Percentiles rank a stretch among this genome's conserved stretches.
These are phyloP conservation scores for Nezara viridula DNA, from an alignment of 2,888 invertebrate genomes.

Conservation along the genomic window DNA sequence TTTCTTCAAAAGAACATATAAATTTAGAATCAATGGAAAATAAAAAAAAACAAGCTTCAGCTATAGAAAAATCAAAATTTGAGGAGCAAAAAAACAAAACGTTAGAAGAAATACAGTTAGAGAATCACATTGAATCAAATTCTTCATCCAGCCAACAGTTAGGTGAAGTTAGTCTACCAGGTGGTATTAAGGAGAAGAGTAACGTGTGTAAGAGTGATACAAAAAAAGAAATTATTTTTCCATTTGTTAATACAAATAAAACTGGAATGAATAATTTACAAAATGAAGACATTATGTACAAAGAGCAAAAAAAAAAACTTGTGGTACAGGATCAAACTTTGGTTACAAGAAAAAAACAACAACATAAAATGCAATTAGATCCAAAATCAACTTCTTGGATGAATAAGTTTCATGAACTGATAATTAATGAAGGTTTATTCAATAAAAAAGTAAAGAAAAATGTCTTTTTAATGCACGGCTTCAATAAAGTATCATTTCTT, in stretches of 20 bases:
- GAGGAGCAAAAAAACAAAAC: not conserved
- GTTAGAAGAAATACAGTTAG: not conserved
- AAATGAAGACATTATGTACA: not conserved
- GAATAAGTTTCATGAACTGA: not conserved
- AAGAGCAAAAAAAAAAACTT: not conserved
- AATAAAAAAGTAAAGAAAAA: not conserved
- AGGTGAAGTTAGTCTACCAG: not conserved
- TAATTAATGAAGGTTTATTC: not conserved
- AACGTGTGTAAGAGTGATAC: not conserved
- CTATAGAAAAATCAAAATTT: not conserved
- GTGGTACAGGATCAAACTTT: not conserved
- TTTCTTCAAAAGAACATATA: not conserved
- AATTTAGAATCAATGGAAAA: not conserved
- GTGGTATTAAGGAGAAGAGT: not conserved
- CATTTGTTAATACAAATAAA: not conserved
- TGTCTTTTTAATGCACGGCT: slow-evolving; percentile 16
- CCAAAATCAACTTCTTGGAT: not conserved
- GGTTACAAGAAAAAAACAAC: not conserved
- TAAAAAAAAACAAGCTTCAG: not conserved
- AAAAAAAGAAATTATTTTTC: not conserved
- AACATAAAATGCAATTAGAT: not conserved
- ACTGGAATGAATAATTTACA: not conserved
- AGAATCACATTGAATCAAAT: not conserved
- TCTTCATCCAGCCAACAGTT: not conserved
- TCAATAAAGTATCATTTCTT: slow-evolving; percentile 39